These are phyloP conservation scores for Drosophila grimshawi DNA, from an alignment of 1,140 invertebrate species.

Conservation along the genomic window DNA sequence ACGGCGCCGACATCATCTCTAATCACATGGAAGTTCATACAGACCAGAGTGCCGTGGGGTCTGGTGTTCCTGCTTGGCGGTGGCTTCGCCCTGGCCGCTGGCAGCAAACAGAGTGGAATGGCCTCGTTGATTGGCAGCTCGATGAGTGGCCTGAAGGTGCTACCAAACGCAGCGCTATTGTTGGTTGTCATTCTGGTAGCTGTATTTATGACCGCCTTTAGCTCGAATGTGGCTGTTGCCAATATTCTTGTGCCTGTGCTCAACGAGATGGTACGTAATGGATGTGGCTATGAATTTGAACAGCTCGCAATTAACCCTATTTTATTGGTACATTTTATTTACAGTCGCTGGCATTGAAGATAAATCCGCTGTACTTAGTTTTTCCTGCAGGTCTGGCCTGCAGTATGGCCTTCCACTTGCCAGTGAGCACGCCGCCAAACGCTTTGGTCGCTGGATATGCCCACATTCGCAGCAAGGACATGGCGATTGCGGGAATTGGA, in stretches of 20 bases:
- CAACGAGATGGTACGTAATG: conserved; percentile 88
- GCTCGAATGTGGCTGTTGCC: conserved; percentile 93
- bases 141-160: conserved; percentile 86
- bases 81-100: conserved; percentile 95
- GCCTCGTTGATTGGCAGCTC: conserved; percentile 90
- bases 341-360: conserved; percentile 86
- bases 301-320: background rate
- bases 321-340: background rate
- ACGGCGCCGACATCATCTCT: conserved; percentile 87
- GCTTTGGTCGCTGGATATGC: conserved; percentile 95
- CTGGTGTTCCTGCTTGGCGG: conserved; percentile 91
- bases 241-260: conserved; percentile 92
- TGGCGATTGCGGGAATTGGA: conserved; percentile 91
- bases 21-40: conserved; percentile 91
- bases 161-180: conserved; percentile 86
- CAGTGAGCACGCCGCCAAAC: conserved; percentile 94
- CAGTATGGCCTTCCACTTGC: conserved; percentile 90
- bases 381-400: conserved; percentile 92
- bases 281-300: background rate
- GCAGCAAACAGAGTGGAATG: conserved; percentile 91
- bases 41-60: conserved; percentile 92
- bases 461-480: conserved; percentile 90
- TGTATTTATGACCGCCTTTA: conserved; percentile 91
- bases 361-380: conserved; percentile 95
- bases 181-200: conserved; percentile 86